A percentile compares a stretch with the other conserved stretches of the same genome.
These are phyloP conservation scores for Octodon degus DNA, from an alignment of 2,113 vertebrate genomes.

Conservation along the genomic window DNA sequence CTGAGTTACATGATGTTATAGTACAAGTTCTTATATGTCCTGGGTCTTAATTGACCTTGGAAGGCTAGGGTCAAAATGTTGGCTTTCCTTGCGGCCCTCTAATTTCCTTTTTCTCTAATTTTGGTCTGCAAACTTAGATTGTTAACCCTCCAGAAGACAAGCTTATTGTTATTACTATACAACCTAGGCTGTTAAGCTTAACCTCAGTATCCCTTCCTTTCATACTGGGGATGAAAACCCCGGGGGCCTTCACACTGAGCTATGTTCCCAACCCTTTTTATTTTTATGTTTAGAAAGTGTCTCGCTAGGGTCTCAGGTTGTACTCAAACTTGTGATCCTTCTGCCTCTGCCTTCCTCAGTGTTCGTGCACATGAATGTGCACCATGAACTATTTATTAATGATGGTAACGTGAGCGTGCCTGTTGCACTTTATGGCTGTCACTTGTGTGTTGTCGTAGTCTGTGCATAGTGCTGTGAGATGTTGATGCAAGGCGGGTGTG, in stretches of 20 bases:
- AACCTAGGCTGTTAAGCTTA: too few species aligned
- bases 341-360: neutral
- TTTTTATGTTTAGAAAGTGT: neutral
- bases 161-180: too few species aligned
- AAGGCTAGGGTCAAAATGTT: too few species aligned
- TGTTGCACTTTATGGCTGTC: neutral
- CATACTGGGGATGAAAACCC: neutral
- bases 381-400: neutral
- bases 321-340: neutral
- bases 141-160: too few species aligned
- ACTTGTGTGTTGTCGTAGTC: neutral
- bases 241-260: neutral
- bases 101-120: too few species aligned
- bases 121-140: too few species aligned
- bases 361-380: neutral
- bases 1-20: too few species aligned
- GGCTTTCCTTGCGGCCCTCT: too few species aligned
- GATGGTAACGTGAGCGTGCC: neutral
- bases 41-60: too few species aligned
- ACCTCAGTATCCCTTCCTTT: neutral
- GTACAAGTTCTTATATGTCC: too few species aligned
- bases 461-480: neutral
- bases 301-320: neutral
- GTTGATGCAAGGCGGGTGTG: neutral
- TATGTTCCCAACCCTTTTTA: neutral